These are phyloP conservation scores for Rhopilema esculentum DNA, from an alignment of 30 jellyfish, hydroid and myxozoan genomes.

Conservation along the genomic window DNA sequence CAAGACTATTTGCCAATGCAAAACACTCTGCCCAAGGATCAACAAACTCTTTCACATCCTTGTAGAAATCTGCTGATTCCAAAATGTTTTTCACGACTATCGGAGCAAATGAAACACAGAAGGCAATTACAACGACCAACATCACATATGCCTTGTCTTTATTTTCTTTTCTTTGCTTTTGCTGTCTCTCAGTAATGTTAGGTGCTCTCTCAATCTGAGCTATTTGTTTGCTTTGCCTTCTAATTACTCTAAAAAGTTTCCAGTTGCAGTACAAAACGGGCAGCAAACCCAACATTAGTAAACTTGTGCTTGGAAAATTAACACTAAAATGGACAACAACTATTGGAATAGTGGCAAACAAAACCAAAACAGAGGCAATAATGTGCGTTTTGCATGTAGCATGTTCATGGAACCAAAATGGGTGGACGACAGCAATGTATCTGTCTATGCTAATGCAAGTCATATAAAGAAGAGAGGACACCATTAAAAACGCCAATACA, in stretches of 20 bases:
- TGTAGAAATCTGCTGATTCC: too few relatives aligned
- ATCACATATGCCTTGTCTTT: background rate
- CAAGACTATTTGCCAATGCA: background rate
- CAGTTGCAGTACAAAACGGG: background rate
- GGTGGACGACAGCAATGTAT: background rate
- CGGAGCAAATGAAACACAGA: background rate
- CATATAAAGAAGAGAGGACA: background rate
- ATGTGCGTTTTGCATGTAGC: conserved; percentile 31
- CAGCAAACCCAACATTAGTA: background rate
- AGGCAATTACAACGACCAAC: background rate
- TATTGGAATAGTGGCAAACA: background rate
- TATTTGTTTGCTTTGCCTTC: background rate
- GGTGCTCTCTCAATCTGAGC: background rate
- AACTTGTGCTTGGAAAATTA: background rate
- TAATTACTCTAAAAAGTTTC: background rate
- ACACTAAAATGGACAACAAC: background rate
- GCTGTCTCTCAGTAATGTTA: background rate
- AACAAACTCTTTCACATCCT: background rate
- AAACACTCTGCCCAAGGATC: background rate
- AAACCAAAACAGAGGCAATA: background rate
- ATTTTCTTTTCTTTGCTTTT: background rate
- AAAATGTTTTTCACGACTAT: background rate
- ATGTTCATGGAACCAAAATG: conserved; percentile 16
- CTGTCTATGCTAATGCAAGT: background rate
- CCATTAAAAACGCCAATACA: background rate